Evolutionary conservation across 2,113 vertebrate species (phyloP).

Genomic region (Melospiza georgiana): DNA sequence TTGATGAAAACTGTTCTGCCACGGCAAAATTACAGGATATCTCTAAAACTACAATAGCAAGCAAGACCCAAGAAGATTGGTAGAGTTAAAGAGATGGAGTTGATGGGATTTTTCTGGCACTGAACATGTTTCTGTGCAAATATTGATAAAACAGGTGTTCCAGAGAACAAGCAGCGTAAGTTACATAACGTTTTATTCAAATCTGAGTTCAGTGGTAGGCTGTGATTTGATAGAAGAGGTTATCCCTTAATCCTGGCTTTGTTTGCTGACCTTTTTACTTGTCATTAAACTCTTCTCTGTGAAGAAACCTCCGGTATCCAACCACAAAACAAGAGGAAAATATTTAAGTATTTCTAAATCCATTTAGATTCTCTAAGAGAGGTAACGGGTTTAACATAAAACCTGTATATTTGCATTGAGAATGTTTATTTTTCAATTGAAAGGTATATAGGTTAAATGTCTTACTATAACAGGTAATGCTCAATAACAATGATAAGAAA

Average conservation of each 20-base stretch:
- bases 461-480: not conserved
- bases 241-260: not conserved
- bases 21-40: not conserved
- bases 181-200: not conserved
- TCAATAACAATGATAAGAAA: not conserved
- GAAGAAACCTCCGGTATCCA: not conserved
- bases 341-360: not conserved
- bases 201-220: not conserved
- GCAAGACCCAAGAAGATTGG: not conserved
- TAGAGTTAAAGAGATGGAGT: not conserved
- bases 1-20: not conserved
- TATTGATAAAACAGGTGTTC: not conserved
- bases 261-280: not conserved
- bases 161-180: not conserved
- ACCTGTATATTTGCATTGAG: not conserved
- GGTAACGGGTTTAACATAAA: not conserved
- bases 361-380: not conserved
- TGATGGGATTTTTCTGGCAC: not conserved
- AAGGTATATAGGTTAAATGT: not conserved
- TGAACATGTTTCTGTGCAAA: not conserved
- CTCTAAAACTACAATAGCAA: fast-evolving
- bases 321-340: not conserved
- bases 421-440: not conserved
- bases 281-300: not conserved
- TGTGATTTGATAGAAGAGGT: not conserved